Base-by-base conservation (phyloP, 2,888 invertebrate genomes). In the Philopedon plagiatum region DNA sequence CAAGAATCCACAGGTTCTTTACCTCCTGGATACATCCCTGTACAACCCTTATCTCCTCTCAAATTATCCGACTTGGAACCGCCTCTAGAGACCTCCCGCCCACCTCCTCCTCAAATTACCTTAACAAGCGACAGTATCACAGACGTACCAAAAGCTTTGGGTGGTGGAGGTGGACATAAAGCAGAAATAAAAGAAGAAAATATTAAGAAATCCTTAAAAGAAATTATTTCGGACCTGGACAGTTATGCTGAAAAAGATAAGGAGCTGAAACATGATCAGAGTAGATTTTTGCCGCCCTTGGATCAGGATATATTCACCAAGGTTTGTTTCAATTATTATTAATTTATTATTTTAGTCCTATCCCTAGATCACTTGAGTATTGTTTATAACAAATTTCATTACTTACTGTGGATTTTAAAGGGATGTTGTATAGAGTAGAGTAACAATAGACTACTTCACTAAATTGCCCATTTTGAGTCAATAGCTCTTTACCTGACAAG, bases 221-320 rank as follows among this genome's bases (percentile, higher is more conserved):
- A 90, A 79, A 90, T 90, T 62, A 90, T 90, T 76, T 89, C 88
- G 29, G 89, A 90, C 83, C 87, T 90, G 80, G 90, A 90, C 81
- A 86, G 85, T 56, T 89, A 87, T 75, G 89, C 88, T 26, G 88
- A 86, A 76, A 87, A 85, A 51, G 87, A 88, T 76, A 80, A 76
- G 21, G 82, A 81, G 60, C 18, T 70, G 18, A 54, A 46, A 34
- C 41, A 62, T 5, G 56, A 54, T 2, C 44, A 56, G 5, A 32
- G 34, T 44, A 15, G 60, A 49, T 64, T 60, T 29, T 37, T 61
- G 44, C 61, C 72, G 11, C 49, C 65, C 5, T 49, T 69, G 9
- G 41, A 65, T 29, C 54, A 69, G n/a, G 66, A 70, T 64, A 32
- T 70, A 21, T 57, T 74, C 18, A 49, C 18, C 32, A 62, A 70